Percentiles rank a stretch among this genome's conserved stretches.
Evolutionary conservation across 53 echinoderm and acorn worm genomes (phyloP).

Genomic region (Paracentrotus lividus): DNA sequence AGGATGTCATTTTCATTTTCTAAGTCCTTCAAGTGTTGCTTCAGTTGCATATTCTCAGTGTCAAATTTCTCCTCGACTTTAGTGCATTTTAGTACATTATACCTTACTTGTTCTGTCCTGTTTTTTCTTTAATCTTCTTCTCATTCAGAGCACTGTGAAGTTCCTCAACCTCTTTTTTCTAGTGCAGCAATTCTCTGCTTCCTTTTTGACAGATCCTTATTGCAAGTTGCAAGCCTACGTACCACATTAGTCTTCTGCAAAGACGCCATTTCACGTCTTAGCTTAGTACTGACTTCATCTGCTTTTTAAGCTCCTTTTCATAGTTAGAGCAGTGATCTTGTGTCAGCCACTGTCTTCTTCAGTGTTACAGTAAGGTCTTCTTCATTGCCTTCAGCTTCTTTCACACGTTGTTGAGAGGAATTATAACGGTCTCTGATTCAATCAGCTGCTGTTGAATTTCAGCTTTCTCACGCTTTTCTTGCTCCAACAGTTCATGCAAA

Average conservation of each 20-base stretch:
- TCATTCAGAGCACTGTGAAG: slow-evolving; percentile 39
- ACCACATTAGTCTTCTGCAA: background rate
- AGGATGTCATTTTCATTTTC: slow-evolving; percentile 71
- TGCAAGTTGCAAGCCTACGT: background rate
- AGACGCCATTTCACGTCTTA: background rate
- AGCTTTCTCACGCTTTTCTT: slow-evolving; percentile 47
- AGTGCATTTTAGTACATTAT: slow-evolving; percentile 6
- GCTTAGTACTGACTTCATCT: background rate
- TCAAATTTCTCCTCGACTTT: background rate
- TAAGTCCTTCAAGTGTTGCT: slow-evolving; percentile 48
- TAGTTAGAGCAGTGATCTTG: background rate
- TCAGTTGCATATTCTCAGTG: slow-evolving; percentile 50
- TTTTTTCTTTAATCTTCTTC: slow-evolving; percentile 3
- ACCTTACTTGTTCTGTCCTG: background rate
- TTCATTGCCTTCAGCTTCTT: background rate
- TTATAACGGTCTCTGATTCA: background rate
- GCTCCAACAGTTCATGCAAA: slow-evolving; percentile 74
- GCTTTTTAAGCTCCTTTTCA: background rate
- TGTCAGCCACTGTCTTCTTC: background rate
- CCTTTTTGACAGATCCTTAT: background rate
- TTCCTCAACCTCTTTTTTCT: slow-evolving; percentile 55
- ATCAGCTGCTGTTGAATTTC: background rate
- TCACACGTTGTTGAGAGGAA: background rate
- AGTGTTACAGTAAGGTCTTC: background rate
- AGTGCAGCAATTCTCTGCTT: background rate